Percentiles rank a stretch among this genome's conserved stretches.
Evolutionary conservation across 1,140 invertebrate species (phyloP).

Genomic region (Apis cerana): DNA sequence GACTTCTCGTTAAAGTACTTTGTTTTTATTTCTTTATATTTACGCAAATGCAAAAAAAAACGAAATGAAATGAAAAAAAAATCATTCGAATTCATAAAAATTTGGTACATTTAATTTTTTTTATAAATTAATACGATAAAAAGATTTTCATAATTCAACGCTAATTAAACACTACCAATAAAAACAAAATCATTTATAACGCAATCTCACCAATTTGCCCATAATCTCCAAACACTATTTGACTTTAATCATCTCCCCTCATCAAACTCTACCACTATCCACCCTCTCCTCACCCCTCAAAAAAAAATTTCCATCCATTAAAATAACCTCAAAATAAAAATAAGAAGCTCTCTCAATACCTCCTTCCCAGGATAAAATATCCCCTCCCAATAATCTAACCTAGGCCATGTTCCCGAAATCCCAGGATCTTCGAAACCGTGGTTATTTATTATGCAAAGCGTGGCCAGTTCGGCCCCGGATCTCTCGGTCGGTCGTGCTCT

Average conservation of each 20-base stretch:
- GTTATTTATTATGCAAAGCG: constrained; percentile 64
- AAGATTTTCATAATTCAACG: no score
- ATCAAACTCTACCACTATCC: not conserved
- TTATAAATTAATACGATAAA: no score
- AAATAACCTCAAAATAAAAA: not conserved
- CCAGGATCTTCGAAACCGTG: constrained; percentile 31
- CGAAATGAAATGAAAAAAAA: no score
- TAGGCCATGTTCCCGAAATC: constrained; percentile 15
- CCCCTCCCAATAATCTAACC: not conserved
- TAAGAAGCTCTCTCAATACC: not conserved
- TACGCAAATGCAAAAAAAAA: no score
- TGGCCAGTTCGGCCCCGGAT: not conserved
- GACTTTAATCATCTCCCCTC: not conserved
- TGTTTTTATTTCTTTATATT: no score
- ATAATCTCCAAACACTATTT: not conserved
- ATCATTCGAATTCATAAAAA: no score
- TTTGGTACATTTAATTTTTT: no score
- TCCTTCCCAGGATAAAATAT: constrained; percentile 15
- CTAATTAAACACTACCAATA: no score
- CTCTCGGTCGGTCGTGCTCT: constrained; percentile 12
- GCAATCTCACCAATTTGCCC: no score
- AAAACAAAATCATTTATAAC: no score
- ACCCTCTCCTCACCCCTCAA: no score
- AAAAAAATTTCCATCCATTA: not conserved
- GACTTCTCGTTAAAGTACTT: no score